Percentiles rank a stretch among this genome's conserved stretches.
Evolutionary conservation across 2,113 vertebrate species (phyloP).

Genomic region (Crocuta crocuta): DNA sequence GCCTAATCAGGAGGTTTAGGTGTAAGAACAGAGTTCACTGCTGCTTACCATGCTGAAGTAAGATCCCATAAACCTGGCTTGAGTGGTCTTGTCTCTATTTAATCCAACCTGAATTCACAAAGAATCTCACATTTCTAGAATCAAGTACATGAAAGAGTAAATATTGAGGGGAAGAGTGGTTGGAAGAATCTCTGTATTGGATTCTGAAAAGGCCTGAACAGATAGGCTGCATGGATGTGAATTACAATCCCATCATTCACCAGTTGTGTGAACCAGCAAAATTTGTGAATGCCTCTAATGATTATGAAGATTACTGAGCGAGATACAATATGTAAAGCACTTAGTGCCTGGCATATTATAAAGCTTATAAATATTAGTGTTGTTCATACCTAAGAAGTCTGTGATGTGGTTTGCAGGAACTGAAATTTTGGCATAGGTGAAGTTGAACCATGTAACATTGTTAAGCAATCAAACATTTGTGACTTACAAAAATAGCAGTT

Average conservation of each 20-base stretch:
- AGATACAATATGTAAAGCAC: background rate
- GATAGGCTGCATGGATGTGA: background rate
- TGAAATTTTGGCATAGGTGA: background rate
- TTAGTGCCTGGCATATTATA: background rate
- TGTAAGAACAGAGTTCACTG: background rate
- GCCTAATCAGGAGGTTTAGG: background rate
- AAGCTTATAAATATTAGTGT: background rate
- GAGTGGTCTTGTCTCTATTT: background rate
- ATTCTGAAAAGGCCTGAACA: background rate
- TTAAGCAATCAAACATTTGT: background rate
- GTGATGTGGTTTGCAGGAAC: background rate
- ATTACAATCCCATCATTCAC: background rate
- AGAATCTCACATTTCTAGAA: background rate
- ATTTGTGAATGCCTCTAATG: background rate
- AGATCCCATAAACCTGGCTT: background rate
- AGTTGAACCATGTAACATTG: background rate
- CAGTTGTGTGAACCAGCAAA: background rate
- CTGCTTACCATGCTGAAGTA: background rate
- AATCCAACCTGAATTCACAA: background rate
- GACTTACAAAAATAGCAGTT: slow-evolving; percentile 2
- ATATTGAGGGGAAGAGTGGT: background rate
- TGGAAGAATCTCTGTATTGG: background rate
- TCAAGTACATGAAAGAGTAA: background rate
- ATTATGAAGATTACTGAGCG: background rate
- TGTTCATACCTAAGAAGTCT: background rate